phyloP scores from a whole-genome alignment of 2,113 vertebrate genomes.

The Mastomys natalensis region DNA sequence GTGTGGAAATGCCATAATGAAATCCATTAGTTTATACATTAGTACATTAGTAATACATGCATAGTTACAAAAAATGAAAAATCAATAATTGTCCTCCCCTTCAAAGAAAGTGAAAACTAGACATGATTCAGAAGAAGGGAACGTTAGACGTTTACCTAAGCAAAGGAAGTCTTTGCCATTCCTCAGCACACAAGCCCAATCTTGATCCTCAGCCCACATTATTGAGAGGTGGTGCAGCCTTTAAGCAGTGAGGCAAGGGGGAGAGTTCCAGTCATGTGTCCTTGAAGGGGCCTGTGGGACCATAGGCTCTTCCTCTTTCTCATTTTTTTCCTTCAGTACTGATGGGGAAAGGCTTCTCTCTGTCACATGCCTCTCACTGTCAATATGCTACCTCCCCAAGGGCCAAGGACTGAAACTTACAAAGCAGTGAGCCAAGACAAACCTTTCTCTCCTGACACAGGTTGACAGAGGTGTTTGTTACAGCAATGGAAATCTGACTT shows the following conservation, averaged over 20 bases:
- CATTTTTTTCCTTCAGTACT: not conserved
- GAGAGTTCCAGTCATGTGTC: not conserved
- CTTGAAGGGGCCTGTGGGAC: not conserved
- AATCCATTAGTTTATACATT: not conserved
- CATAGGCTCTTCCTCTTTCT: not conserved
- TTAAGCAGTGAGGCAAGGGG: not conserved
- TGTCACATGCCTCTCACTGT: rapidly evolving
- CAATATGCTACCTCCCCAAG: not conserved
- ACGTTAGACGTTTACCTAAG: not conserved
- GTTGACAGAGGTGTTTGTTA: not conserved
- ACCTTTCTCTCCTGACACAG: not conserved
- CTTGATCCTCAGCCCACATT: not conserved
- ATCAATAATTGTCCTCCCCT: not conserved
- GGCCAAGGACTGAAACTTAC: not conserved
- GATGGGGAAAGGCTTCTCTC: not conserved
- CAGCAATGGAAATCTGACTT: not conserved
- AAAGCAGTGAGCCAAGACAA: not conserved
- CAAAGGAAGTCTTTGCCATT: not conserved
- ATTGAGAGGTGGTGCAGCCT: not conserved
- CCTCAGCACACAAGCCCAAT: not conserved
- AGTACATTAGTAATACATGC: not conserved
- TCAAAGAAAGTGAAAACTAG: not conserved
- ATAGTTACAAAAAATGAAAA: not conserved
- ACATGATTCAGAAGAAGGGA: not conserved
- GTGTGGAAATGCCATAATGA: not conserved